phyloP scores from a whole-genome alignment of 1,140 invertebrate genomes.

The Tetramorium alpestre region DNA sequence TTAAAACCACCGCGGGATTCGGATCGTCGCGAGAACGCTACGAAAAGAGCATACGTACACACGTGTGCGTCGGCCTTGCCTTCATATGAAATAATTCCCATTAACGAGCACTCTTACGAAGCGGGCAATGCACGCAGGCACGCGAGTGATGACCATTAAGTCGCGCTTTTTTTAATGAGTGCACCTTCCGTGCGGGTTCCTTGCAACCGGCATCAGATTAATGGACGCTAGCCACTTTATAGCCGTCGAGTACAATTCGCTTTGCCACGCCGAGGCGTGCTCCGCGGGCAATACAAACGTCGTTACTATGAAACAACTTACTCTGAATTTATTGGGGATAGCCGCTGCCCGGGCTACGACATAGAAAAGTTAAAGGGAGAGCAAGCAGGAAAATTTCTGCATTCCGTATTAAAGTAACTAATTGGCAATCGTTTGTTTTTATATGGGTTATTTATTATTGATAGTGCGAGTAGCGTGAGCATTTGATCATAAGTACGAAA shows the following conservation, averaged over 20 bases:
- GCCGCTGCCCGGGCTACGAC: background rate
- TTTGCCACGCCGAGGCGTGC: background rate
- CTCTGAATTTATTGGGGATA: slow-evolving; percentile 15
- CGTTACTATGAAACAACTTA: background rate
- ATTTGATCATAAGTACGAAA: background rate
- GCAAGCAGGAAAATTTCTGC: background rate
- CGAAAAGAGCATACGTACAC: background rate
- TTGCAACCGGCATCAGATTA: slow-evolving; percentile 32
- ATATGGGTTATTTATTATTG: background rate
- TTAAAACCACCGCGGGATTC: slow-evolving; percentile 45
- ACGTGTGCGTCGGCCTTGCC: background rate
- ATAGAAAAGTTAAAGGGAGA: background rate
- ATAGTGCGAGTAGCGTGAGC: background rate
- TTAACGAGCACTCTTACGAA: slow-evolving; percentile 9
- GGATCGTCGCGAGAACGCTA: background rate
- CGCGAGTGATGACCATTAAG: slow-evolving; percentile 43
- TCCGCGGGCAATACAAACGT: background rate
- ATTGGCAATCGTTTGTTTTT: background rate
- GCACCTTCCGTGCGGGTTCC: background rate
- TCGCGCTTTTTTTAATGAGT: slow-evolving; percentile 41
- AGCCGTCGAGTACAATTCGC: slow-evolving; percentile 37
- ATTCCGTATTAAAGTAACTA: background rate
- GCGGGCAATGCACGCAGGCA: background rate
- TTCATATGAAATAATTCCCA: slow-evolving; percentile 29
- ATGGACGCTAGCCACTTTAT: slow-evolving; percentile 31